Conservation (phyloP, 2,113 vertebrate genomes). For the Oryzias curvinotus region DNA sequence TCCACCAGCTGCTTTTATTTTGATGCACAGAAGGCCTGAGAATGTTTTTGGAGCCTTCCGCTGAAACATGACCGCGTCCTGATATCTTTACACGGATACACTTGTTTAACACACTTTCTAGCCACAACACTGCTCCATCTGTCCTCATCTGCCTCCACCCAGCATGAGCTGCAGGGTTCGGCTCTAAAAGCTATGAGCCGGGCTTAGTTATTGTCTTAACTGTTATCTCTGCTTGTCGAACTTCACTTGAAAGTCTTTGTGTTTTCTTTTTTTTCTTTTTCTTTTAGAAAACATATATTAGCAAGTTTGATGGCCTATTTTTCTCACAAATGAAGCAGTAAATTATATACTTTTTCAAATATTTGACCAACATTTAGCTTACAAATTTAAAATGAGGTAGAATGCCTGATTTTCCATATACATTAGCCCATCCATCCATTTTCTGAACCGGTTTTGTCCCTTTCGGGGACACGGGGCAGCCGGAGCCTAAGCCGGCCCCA, state of each 20-base stretch:
- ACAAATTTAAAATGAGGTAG: too few species aligned
- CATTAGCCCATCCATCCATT: too few species aligned
- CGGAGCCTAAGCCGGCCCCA: too few species aligned
- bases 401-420: too few species aligned
- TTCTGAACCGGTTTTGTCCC: too few species aligned
- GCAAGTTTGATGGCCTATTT: conserved; percentile 5
- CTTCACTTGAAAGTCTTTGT: conserved; percentile 55
- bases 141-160: conserved; percentile 11
- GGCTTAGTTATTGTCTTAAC: conserved; percentile 48
- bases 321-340: too few species aligned
- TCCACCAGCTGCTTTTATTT: conserved; percentile 21
- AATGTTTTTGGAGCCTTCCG: conserved; percentile 39
- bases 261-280: conserved; percentile 30
- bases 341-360: too few species aligned
- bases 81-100: conserved; percentile 64
- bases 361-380: too few species aligned
- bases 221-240: conserved; percentile 61
- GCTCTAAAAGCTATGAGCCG: conserved; percentile 24
- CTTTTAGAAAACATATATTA: conserved; percentile 6
- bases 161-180: conserved; percentile 1
- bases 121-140: conserved; percentile 68
- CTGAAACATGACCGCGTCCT: conserved; percentile 56
- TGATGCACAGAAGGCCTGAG: conserved; percentile 24
- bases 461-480: too few species aligned
- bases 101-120: conserved; percentile 57